Evolutionary conservation across 2,888 invertebrate species (phyloP), one percentile per base, ranked within the genome.

Genomic region (Nephrotoma guestfalica): DNA sequence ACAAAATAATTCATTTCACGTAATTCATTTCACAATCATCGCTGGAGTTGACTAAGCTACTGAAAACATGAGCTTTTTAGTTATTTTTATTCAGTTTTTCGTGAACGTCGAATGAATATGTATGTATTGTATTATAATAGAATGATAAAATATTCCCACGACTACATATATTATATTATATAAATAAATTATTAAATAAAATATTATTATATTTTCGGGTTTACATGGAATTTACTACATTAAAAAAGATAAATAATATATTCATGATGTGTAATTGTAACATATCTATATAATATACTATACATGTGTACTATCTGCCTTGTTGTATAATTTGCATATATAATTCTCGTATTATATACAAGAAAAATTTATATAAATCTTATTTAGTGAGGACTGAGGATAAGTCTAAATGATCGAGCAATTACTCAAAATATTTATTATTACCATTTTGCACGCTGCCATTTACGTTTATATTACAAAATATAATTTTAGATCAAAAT

Each of bases 151-250:
- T 71, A 71, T 30, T 71, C 86, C 87, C 88, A 88, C 87, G 88
- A 87, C 88, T 87, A 87, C 88, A 88, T 87, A 88, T 88, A 88
- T 88, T 88, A 88, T 87, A 88, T 87, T 86, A 87, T 86, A 18
- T 30, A 13, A 18, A 30, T 30, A 43, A 85, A 85, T 18, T 15
- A 43, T 0, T 41, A 42, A 15, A 85, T 43, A 42, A 85, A 18
- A 42, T 18, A 85, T 85, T n/a, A 43, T 41, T 4, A 9, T 18
- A 41, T 15, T 18, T 85, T 71, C 71, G 7, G 7, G 30, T 5
- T 51, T 51, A 15, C 51, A 51, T 15, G 6, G 30, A 3, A 30
- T 71, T 71, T 15, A 57, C 9, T 71, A 30, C 9, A 71, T 71
- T 71, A 71, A 84, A 84, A 84, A 41, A 41, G 1, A 41, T n/a